These are phyloP conservation scores for Rhinolophus ferrumequinum DNA, from an alignment of 2,113 vertebrate species.

Conservation along the genomic window DNA sequence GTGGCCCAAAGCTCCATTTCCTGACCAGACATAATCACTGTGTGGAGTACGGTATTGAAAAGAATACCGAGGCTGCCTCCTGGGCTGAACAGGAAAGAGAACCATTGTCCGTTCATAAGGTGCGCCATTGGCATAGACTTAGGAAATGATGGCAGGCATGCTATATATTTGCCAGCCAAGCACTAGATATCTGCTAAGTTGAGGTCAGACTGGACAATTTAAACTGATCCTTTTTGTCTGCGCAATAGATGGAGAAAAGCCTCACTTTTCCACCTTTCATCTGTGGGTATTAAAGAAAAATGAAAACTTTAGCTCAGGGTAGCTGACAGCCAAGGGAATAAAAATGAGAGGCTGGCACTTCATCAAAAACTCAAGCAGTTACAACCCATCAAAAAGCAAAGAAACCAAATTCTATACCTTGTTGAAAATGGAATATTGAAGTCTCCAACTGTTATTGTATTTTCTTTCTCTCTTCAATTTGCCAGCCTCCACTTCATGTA, in stretches of 20 bases:
- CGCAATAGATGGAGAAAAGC: background rate
- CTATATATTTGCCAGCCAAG: background rate
- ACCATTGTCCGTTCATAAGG: background rate
- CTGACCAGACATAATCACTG: background rate
- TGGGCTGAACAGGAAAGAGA: background rate
- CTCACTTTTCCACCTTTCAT: background rate
- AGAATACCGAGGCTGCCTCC: background rate
- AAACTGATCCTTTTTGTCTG: background rate
- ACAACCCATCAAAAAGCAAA: conserved; percentile 7
- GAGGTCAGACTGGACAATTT: background rate
- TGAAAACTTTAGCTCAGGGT: background rate
- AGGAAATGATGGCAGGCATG: background rate
- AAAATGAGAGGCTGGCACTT: conserved; percentile 22
- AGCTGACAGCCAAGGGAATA: background rate
- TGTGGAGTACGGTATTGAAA: background rate
- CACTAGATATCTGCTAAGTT: background rate
- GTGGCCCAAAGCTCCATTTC: background rate
- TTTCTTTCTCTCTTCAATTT: background rate
- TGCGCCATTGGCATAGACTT: background rate
- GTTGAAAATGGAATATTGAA: background rate
- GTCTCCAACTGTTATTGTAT: background rate
- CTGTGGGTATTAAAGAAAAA: conserved; percentile 34
- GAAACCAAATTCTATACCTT: background rate
- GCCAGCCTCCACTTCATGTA: background rate
- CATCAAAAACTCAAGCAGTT: conserved; percentile 16